Percentiles rank a stretch among this genome's conserved stretches.
Conservation (phyloP, 2,113 vertebrate genomes). For the Panurus biarmicus region DNA sequence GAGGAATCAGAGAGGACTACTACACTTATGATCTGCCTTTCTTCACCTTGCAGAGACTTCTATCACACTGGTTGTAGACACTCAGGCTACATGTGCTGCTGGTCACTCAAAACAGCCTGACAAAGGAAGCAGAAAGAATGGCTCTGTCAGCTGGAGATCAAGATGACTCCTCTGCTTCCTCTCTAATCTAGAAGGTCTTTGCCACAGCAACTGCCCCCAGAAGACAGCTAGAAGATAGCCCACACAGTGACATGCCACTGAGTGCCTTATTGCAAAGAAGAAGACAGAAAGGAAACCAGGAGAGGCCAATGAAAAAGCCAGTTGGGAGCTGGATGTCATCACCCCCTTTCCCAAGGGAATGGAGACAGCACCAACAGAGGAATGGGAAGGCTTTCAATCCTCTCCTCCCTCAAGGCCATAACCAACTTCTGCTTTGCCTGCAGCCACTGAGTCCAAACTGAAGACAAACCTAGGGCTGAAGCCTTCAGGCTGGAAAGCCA, state of each 20-base stretch:
- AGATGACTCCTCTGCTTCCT: neutral
- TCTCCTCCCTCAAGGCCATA: neutral
- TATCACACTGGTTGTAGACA: neutral
- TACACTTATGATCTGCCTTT: neutral
- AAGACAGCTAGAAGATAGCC: neutral
- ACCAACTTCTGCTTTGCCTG: neutral
- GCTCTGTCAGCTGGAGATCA: neutral
- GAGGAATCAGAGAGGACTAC: neutral
- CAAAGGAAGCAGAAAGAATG: neutral
- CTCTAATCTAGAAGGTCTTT: neutral
- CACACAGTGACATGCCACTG: neutral
- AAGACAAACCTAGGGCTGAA: neutral
- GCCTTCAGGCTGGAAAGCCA: neutral
- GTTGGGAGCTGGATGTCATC: neutral
- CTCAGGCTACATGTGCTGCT: neutral
- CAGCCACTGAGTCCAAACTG: neutral
- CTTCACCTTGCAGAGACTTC: neutral
- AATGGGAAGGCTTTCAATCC: neutral
- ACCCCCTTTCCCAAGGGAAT: neutral
- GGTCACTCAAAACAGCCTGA: neutral
- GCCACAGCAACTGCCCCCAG: neutral
- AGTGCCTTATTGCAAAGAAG: neutral
- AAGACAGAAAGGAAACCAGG: neutral
- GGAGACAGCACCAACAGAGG: fast-evolving
- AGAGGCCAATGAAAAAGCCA: neutral